Conservation (phyloP, 2,888 invertebrate species). For the Anodontia alba region DNA sequence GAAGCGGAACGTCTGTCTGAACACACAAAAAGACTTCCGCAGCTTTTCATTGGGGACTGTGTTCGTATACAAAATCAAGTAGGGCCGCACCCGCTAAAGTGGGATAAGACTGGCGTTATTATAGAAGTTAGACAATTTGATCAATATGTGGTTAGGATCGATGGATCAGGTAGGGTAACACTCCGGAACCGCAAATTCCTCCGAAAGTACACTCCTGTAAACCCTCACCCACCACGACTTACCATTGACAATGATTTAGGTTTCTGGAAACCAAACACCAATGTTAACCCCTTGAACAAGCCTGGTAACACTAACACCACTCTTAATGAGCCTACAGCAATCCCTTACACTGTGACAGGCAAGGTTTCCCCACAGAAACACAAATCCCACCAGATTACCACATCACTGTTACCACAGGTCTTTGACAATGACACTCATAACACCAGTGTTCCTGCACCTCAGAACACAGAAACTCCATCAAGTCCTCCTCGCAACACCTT, state of each 20-base stretch:
- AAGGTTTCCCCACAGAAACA: background rate
- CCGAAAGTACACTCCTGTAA: slow-evolving; percentile 42
- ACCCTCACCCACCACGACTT: background rate
- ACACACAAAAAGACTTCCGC: slow-evolving; percentile 57
- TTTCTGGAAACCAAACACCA: background rate
- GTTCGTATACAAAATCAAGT: slow-evolving; percentile 67
- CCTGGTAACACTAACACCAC: background rate
- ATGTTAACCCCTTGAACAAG: background rate
- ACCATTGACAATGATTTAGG: slow-evolving; percentile 9
- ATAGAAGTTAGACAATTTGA: too few species aligned
- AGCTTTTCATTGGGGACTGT: slow-evolving; percentile 50
- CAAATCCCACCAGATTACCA: background rate
- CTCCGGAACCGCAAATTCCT: slow-evolving; percentile 62
- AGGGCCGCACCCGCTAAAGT: slow-evolving; percentile 62
- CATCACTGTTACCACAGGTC: background rate
- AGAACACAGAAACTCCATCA: background rate
- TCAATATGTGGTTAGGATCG: slow-evolving; percentile 36
- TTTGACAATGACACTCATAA: background rate
- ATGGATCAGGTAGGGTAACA: slow-evolving; percentile 62
- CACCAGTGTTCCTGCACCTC: background rate
- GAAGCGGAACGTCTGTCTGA: slow-evolving; percentile 8
- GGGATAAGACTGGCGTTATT: slow-evolving; percentile 72
- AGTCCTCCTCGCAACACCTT: background rate
- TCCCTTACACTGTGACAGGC: background rate
- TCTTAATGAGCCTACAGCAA: background rate